phyloP scores from a whole-genome alignment of 2,888 invertebrate species.

The Aphelenchoides bicaudatus region DNA sequence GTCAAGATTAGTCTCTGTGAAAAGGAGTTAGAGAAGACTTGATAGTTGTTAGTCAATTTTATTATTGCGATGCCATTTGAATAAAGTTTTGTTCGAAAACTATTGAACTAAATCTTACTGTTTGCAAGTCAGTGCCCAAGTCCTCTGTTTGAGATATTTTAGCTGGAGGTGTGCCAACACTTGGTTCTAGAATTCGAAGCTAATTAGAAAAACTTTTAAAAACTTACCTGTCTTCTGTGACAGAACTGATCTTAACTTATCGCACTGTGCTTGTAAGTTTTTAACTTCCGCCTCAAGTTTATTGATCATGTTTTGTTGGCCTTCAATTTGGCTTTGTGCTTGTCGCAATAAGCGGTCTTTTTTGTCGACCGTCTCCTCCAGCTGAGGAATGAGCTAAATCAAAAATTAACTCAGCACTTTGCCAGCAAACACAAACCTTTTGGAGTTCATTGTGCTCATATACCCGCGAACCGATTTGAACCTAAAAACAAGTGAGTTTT shows the following conservation, averaged over 20 bases:
- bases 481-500: constrained; percentile 22
- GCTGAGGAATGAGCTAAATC: constrained; percentile 55
- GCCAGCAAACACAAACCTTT: no score
- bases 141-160: constrained; percentile 47
- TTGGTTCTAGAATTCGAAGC: no score
- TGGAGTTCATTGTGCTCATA: constrained; percentile 58
- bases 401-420: no score
- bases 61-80: no score
- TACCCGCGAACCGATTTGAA: constrained; percentile 52
- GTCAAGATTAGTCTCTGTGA: neutral
- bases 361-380: constrained; percentile 45
- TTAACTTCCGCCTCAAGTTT: constrained; percentile 62
- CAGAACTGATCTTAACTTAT: constrained; percentile 65
- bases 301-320: constrained; percentile 60
- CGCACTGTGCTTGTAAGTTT: constrained; percentile 59
- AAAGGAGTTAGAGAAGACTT: neutral
- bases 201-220: no score
- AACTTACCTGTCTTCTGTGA: constrained; percentile 63
- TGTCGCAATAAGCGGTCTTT: constrained; percentile 52
- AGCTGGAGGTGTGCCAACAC: constrained; percentile 5
- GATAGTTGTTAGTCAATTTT: no score
- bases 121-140: constrained; percentile 61
- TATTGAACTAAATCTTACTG: constrained; percentile 27
- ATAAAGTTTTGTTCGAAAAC: no score
- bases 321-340: constrained; percentile 57